Base-by-base conservation (phyloP, 2,113 vertebrate species). In the Athene cunicularia region DNA sequence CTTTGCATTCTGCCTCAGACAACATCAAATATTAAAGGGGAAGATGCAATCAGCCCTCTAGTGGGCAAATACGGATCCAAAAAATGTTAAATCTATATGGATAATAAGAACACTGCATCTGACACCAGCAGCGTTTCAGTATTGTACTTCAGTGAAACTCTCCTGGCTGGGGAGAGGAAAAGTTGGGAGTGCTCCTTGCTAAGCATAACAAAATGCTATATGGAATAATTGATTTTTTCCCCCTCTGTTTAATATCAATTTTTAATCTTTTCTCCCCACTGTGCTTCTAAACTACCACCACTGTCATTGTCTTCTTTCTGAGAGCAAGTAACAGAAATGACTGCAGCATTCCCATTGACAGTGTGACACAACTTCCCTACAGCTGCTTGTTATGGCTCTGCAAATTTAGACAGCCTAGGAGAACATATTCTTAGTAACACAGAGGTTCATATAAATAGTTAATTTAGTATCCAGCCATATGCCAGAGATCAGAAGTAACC, bases 41-140 rank as follows among this genome's bases (percentile, higher is more conserved):
- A 92, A 62, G 89, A 95, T 82, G 84, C 53, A 82, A 91, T 68
- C 86, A 95, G 94, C 95, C 94, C 93, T 93, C 97, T 95, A 95
- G 95, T 90, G 96, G 95, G 96, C 80, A 95, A 94, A 89, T 85
- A 93, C 8, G 64, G 89, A 91, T 85, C 75, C 1, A 80, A 88
- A 95, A 70, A 68, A 39, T 24, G 80, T 85, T 87, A 80, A 77
- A 88, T 90, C 59, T 72, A 32, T 45, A 50, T 1, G 14, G 77
- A 58, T 91, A 91, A 88, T 79, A 72, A 94, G 77, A 91, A 60
- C 53, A 73, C 49, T 4, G 6, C 55, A 82, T 56, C 58, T 93
- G 70, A 91, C 70, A 64, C 49, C 8, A n/a, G 49, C 53, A 70
- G 66, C 0, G 0, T 75, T 86, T 68, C 62, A 64, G 39, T 27